A percentile compares a stretch with the other conserved stretches of the same genome.
Evolutionary conservation across 1,140 invertebrate genomes (phyloP).

Genomic region (Drosophila saltans): DNA sequence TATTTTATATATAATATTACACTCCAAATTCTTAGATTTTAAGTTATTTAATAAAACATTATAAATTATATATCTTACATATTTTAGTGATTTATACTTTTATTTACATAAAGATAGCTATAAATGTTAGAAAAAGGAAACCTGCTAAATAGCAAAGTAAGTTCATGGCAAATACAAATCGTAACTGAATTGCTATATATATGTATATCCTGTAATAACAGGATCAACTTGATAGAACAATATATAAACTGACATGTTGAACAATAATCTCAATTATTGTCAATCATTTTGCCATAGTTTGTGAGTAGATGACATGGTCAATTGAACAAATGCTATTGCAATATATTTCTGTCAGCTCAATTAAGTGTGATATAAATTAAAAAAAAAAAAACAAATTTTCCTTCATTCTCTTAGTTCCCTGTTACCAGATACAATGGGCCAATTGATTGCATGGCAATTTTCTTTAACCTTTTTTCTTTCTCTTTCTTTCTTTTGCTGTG

Average conservation of each 20-base stretch:
- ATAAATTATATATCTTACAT: too few species aligned
- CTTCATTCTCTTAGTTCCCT: background rate
- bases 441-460: slow-evolving; percentile 32
- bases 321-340: background rate
- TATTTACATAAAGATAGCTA: too few species aligned
- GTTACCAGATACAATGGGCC: slow-evolving; percentile 12
- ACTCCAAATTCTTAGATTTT: too few species aligned
- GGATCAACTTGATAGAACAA: background rate
- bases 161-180: too few species aligned
- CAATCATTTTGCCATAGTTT: background rate
- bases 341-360: background rate
- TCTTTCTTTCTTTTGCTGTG: background rate
- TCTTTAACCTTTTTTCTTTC: slow-evolving; percentile 37
- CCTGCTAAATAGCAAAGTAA: too few species aligned
- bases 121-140: too few species aligned
- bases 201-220: too few species aligned
- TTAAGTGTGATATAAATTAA: slow-evolving; percentile 5
- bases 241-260: background rate
- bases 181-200: too few species aligned
- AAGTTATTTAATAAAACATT: too few species aligned
- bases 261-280: background rate
- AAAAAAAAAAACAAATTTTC: too few species aligned
- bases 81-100: too few species aligned
- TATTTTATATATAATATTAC: too few species aligned
- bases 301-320: background rate